phyloP scores from a whole-genome alignment of 2,888 invertebrate genomes.

The Acrobasis suavella region DNA sequence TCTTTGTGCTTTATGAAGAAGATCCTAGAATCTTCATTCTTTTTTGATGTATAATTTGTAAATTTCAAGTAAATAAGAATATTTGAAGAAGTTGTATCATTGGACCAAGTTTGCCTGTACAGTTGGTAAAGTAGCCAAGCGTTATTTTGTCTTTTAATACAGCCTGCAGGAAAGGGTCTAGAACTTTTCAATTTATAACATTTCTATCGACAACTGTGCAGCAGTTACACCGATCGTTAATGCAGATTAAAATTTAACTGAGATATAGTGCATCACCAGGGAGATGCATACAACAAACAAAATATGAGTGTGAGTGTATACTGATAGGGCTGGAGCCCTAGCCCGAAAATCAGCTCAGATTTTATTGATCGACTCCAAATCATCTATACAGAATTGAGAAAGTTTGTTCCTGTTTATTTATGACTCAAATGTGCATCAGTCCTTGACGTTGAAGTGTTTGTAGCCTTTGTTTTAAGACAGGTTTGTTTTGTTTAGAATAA shows the following conservation, averaged over 20 bases:
- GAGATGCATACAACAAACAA: not conserved
- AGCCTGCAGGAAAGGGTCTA: too few species aligned
- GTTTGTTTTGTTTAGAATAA: constrained; percentile 32
- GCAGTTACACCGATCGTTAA: constrained; percentile 7
- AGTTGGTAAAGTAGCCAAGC: too few species aligned
- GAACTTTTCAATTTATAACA: too few species aligned
- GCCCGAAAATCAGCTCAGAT: constrained; percentile 2
- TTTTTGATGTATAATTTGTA: too few species aligned
- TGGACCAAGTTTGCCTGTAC: too few species aligned
- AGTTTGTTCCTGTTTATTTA: constrained; percentile 16
- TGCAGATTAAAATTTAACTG: not conserved
- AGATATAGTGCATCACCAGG: not conserved
- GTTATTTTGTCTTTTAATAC: too few species aligned
- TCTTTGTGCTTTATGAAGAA: too few species aligned
- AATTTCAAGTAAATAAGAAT: too few species aligned
- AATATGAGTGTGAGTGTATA: not conserved
- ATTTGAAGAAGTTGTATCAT: too few species aligned
- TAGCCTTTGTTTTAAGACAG: constrained; percentile 4
- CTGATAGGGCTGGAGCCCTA: not conserved
- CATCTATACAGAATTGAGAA: constrained; percentile 12
- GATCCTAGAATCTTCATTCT: too few species aligned
- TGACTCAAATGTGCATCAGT: not conserved
- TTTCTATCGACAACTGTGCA: not conserved
- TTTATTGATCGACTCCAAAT: constrained; percentile 18
- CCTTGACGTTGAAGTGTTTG: not conserved